These are phyloP conservation scores for Desmodus rotundus DNA, from an alignment of 2,113 vertebrate genomes.

Conservation along the genomic window DNA sequence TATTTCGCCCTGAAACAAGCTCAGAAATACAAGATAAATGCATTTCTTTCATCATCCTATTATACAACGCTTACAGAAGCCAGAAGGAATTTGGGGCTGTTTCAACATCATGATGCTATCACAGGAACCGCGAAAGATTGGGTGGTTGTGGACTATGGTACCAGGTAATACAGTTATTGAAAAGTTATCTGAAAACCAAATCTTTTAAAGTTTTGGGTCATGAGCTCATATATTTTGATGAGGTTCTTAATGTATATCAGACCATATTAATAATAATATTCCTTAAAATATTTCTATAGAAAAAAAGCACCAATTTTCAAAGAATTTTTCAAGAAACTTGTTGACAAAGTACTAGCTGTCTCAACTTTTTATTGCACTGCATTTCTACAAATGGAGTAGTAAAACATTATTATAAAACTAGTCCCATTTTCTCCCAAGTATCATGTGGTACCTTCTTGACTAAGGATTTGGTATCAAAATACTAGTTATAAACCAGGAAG, in stretches of 20 bases:
- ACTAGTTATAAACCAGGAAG: background rate
- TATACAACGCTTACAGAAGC: conserved; percentile 85
- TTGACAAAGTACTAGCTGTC: background rate
- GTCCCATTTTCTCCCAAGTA: background rate
- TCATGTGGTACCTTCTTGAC: background rate
- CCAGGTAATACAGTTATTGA: conserved; percentile 81
- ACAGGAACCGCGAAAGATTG: conserved; percentile 92
- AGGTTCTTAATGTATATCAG: background rate
- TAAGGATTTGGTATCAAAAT: background rate
- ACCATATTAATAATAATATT: background rate
- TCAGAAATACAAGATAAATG: conserved; percentile 77
- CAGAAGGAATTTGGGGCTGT: conserved; percentile 89
- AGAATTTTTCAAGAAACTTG: background rate
- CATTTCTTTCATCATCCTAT: conserved; percentile 84
- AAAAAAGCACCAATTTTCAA: background rate
- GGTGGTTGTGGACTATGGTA: conserved; percentile 94
- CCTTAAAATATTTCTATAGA: background rate
- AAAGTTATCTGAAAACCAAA: background rate
- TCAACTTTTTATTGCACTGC: background rate
- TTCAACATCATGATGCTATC: conserved; percentile 95
- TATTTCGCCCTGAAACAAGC: conserved; percentile 86
- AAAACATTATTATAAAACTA: background rate
- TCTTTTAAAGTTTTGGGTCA: background rate
- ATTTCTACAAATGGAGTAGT: background rate
- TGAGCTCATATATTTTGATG: conserved; percentile 4